phyloP scores from a whole-genome alignment of 1,140 invertebrate species.

The Ceratosolen solmsi region DNA sequence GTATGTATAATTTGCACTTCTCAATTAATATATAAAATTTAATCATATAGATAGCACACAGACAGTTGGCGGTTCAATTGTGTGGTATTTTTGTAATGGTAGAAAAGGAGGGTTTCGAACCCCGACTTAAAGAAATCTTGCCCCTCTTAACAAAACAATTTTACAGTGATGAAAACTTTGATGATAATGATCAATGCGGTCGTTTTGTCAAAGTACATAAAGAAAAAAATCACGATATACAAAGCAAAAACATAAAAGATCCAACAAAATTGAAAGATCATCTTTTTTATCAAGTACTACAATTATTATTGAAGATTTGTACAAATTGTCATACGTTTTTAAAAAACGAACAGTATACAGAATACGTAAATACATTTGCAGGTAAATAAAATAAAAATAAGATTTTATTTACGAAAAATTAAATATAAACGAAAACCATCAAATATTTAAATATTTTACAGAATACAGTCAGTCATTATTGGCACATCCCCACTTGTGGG shows the following conservation, averaged over 20 bases:
- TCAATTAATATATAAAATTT: not conserved
- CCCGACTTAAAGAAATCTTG: conserved; percentile 72
- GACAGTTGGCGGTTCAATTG: conserved; percentile 77
- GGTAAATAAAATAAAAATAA: conserved; percentile 63
- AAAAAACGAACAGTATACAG: conserved; percentile 66
- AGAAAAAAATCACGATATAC: conserved; percentile 55
- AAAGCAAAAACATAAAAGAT: conserved; percentile 55
- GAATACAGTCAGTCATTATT: conserved; percentile 74
- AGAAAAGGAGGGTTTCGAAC: conserved; percentile 80
- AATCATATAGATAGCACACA: conserved; percentile 65
- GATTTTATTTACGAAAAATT: not conserved
- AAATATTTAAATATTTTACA: conserved; percentile 51
- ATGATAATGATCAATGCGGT: conserved; percentile 60
- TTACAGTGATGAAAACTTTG: conserved; percentile 50
- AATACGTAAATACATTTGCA: conserved; percentile 71
- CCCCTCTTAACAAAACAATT: conserved; percentile 73
- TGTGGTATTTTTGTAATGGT: conserved; percentile 82
- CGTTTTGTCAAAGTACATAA: conserved; percentile 65
- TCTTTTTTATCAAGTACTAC: conserved; percentile 82
- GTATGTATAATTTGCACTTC: not conserved
- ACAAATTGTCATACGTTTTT: conserved; percentile 74
- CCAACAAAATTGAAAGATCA: conserved; percentile 77
- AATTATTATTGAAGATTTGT: conserved; percentile 78
- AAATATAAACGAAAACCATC: not conserved
- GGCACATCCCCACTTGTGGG: conserved; percentile 80